Base-by-base conservation (phyloP, 2,113 vertebrate genomes). In the Prunella fulvescens region DNA sequence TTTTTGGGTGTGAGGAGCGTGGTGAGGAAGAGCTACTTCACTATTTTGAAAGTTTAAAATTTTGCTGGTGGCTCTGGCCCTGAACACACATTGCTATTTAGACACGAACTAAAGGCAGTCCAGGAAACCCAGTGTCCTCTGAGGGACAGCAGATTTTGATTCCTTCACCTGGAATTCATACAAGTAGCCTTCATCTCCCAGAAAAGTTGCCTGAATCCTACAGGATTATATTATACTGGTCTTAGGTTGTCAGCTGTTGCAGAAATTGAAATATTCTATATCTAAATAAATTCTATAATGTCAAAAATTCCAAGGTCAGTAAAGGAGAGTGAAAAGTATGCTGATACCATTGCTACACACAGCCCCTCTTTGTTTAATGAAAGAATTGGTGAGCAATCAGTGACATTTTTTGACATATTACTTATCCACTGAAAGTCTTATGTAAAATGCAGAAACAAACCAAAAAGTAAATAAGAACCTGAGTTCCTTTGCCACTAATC, bases 1-100 rank as follows among this genome's bases (percentile, higher is more conserved):
- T 73, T 26, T 24, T 4, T 6, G 9, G 15, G 2, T 5, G 5
- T 19, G 58, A 60, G 16, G 9, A 2, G 5, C 7, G 1, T 7
- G 14, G 4, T 15, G 19, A 44, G 19, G 22, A 79, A 70, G 20
- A 74, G 12, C 19, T 45, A 8, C 18, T 69, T 88, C 17, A 31
- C 6, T 65, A 33, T 70, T 86, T 48, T 45, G 56, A 28, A 40
- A 57, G 2, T 3, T 53, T 58, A 26, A 73, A 85, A 42, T 7
- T 4, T 51, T 82, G n/a, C 10, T 25, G 31, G 13, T 65, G 12
- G 11, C 35, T 86, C 18, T 56, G 12, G 10, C 24, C 76, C 35
- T 48, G 50, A 61, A 23, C 4, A 45, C 7, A 60, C 11, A 5
- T 9, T 45, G 18, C 23, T 23, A 22, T 60, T 88, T 69, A 47